Evolutionary conservation across 2,888 invertebrate species (phyloP).

Genomic region (Pocota personata): DNA sequence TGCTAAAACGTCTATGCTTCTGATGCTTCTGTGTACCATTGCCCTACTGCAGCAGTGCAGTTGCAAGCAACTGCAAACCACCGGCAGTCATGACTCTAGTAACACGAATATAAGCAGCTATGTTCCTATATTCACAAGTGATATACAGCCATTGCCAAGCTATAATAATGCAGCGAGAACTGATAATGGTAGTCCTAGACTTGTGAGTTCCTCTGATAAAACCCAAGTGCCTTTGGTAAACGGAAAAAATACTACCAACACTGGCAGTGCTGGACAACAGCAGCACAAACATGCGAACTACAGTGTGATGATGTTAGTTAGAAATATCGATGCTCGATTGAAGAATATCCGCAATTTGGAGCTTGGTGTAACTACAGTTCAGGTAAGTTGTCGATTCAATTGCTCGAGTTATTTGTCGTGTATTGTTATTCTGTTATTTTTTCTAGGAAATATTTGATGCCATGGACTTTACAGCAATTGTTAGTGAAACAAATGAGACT

Average conservation of each 20-base stretch:
- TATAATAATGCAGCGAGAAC: background rate
- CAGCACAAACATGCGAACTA: constrained; percentile 75
- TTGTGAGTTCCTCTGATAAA: constrained; percentile 25
- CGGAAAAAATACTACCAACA: constrained; percentile 22
- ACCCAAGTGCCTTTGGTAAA: constrained; percentile 61
- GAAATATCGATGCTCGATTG: constrained; percentile 79
- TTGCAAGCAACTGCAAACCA: constrained; percentile 11
- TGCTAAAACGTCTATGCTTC: constrained; percentile 7
- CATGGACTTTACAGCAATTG: constrained; percentile 77
- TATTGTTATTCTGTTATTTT: background rate
- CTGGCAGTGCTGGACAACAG: background rate
- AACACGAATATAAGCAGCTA: constrained; percentile 38
- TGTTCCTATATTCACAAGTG: constrained; percentile 45
- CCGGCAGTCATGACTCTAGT: background rate
- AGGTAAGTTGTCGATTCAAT: constrained; percentile 75
- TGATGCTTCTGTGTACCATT: constrained; percentile 31
- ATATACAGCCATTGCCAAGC: constrained; percentile 10
- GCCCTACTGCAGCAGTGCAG: constrained; percentile 14
- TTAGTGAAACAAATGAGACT: constrained; percentile 75
- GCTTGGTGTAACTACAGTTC: constrained; percentile 81
- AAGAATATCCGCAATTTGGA: constrained; percentile 81
- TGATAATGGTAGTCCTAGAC: constrained; percentile 1
- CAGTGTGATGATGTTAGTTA: constrained; percentile 79
- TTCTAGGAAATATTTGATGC: constrained; percentile 82
- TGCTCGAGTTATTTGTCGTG: background rate